Base-by-base conservation (phyloP, 2,888 invertebrate species). In the Machimus atricapillus region DNA sequence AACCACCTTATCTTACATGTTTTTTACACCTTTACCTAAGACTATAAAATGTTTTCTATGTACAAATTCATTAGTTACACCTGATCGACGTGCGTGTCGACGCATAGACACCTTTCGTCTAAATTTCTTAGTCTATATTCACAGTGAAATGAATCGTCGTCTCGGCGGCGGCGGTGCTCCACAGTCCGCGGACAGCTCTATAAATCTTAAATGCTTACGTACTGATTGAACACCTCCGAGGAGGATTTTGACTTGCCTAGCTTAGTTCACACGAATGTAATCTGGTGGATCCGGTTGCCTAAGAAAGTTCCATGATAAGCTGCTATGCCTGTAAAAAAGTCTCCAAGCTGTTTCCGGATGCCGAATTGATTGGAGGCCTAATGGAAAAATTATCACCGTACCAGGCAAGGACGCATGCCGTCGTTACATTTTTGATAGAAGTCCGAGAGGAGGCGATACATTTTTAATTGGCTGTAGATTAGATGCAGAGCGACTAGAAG, bases 401-500 rank as follows among this genome's bases (percentile, higher is more conserved):
- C 85, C 85, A 76, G 56, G 37, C 76, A 37, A 23, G 74, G 74
- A 43, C 74, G 19, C 8, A 86, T n/a, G 77, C 19, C 77, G 46
- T 86, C 31, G n/a, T 52, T 77, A 77, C 76, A 77, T 52, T 23
- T 76, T 77, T 14, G 19, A 52, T 8, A 56, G 77, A 52, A 77
- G 76, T 52, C 86, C 8, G 4, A 19, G 27, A 56, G 19, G 9
- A 23, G 23, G 23, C n/a, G 86, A 81, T 86, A 87, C 86, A 87
- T 86, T 82, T 77, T 88, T 87, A 88, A 86, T 87, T 88, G 88
- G 87, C 86, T 86, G 82, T 87, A 88, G 58, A 88, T 87, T 86
- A 88, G 58, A 83, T 87, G 87, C 74, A 88, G 73, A 74, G 81
- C 34, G n/a, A 78, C 86, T 56, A 88, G 83, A 78, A 88, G 86